These are phyloP conservation scores for Cistogaster globosa DNA, from an alignment of 2,888 invertebrate species.

Conservation along the genomic window DNA sequence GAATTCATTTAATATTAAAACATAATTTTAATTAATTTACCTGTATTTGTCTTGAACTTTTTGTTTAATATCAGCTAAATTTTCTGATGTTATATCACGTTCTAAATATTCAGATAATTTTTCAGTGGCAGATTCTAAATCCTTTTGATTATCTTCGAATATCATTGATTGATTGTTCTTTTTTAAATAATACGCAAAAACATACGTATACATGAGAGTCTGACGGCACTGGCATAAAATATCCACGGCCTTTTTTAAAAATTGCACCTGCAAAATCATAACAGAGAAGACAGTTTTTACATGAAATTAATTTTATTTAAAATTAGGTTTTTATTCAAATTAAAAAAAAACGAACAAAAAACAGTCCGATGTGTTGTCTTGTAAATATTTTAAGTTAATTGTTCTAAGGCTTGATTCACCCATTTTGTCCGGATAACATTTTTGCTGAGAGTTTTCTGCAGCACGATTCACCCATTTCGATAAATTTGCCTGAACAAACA, in stretches of 20 bases:
- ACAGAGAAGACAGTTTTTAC: neutral
- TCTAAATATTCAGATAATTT: constrained; percentile 98
- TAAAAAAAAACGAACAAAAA: too few relatives aligned
- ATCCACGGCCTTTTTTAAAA: constrained; percentile 98
- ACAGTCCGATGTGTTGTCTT: too few relatives aligned
- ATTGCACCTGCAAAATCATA: constrained; percentile 90
- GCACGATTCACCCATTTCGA: too few relatives aligned
- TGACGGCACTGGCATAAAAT: constrained; percentile 98
- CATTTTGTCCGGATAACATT: too few relatives aligned
- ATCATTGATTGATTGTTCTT: constrained; percentile 99
- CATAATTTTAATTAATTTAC: constrained; percentile 83
- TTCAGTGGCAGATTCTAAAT: constrained; percentile 98
- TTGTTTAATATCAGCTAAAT: constrained; percentile 98
- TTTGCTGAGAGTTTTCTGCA: too few relatives aligned
- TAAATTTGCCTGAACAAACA: too few relatives aligned
- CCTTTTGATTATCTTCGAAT: constrained; percentile 99
- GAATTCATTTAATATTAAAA: neutral
- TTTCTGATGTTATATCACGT: constrained; percentile 98
- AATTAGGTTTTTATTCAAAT: too few relatives aligned
- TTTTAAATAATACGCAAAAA: constrained; percentile 98
- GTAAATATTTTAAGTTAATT: too few relatives aligned
- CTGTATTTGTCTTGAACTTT: constrained; percentile 99
- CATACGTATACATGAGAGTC: constrained; percentile 99
- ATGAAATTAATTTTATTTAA: too few relatives aligned
- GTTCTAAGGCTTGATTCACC: too few relatives aligned